Evolutionary conservation across 2,888 invertebrate species (phyloP).

Genomic region (Lasius platythorax): DNA sequence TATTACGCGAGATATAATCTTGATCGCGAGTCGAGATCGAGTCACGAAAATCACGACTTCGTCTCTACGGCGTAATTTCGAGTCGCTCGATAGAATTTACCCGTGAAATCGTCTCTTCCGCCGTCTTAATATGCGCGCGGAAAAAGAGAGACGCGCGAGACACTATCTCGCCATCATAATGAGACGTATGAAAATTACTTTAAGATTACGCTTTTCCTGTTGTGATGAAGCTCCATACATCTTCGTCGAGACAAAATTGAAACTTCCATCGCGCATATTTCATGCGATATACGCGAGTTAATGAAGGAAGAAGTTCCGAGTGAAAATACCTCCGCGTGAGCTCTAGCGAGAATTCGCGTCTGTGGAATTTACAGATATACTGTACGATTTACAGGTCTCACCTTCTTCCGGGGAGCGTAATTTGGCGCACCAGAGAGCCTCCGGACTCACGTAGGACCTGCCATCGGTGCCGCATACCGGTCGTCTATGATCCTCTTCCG

Average conservation of each 20-base stretch:
- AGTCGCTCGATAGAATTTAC: slow-evolving; percentile 4
- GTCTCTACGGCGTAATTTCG: background rate
- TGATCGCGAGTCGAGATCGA: background rate
- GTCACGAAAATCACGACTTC: background rate
- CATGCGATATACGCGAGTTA: slow-evolving; percentile 29
- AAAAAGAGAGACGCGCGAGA: background rate
- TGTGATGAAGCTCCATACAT: background rate
- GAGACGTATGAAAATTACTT: slow-evolving; percentile 4
- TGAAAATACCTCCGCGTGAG: slow-evolving; percentile 15
- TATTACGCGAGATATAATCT: slow-evolving; percentile 9
- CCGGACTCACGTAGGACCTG: slow-evolving; percentile 75
- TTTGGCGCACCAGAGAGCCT: slow-evolving; percentile 79
- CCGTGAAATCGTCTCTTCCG: slow-evolving; percentile 2
- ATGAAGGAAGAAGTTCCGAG: slow-evolving; percentile 1
- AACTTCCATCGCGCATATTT: slow-evolving; percentile 1
- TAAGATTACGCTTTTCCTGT: slow-evolving; percentile 40
- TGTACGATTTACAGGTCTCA: slow-evolving; percentile 40
- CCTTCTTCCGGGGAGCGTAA: slow-evolving; percentile 60
- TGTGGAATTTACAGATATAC: background rate
- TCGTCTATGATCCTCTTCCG: slow-evolving; percentile 62
- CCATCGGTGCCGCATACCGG: slow-evolving; percentile 79
- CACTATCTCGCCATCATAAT: background rate
- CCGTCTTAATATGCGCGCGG: background rate
- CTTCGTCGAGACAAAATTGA: background rate
- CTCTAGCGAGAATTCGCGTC: background rate